phyloP scores from a whole-genome alignment of 2,797 vertebrate genomes.

The Pitangus sulphuratus region DNA sequence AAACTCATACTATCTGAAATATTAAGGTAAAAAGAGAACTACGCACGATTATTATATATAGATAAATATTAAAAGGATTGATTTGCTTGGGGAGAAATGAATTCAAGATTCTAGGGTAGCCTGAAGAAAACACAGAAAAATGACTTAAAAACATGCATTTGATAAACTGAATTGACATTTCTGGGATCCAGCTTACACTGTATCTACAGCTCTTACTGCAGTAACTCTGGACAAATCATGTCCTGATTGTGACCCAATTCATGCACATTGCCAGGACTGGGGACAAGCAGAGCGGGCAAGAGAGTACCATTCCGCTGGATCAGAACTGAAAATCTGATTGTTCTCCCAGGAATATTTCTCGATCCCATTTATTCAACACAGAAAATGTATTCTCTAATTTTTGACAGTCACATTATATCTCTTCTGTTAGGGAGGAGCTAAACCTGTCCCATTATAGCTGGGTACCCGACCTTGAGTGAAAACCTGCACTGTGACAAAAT shows the following conservation, averaged over 20 bases:
- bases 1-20: background rate
- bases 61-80: background rate
- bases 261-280: rapidly evolving
- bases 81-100: background rate
- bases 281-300: rapidly evolving
- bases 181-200: background rate
- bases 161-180: background rate
- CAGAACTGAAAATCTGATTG: background rate
- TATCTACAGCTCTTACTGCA: background rate
- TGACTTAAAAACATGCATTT: background rate
- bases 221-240: background rate
- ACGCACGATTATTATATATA: background rate
- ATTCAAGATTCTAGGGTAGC: background rate
- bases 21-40: background rate
- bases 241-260: rapidly evolving
- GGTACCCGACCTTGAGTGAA: background rate
- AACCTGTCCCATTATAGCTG: background rate
- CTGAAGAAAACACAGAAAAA: background rate
- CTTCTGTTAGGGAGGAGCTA: background rate
- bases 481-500: slow-evolving; percentile 14
- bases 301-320: background rate
- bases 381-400: background rate
- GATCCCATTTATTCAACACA: background rate
- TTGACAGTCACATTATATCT: background rate
- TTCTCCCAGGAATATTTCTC: background rate